phyloP scores from a whole-genome alignment of 2,797 vertebrate species.

The Sciurus vulgaris region DNA sequence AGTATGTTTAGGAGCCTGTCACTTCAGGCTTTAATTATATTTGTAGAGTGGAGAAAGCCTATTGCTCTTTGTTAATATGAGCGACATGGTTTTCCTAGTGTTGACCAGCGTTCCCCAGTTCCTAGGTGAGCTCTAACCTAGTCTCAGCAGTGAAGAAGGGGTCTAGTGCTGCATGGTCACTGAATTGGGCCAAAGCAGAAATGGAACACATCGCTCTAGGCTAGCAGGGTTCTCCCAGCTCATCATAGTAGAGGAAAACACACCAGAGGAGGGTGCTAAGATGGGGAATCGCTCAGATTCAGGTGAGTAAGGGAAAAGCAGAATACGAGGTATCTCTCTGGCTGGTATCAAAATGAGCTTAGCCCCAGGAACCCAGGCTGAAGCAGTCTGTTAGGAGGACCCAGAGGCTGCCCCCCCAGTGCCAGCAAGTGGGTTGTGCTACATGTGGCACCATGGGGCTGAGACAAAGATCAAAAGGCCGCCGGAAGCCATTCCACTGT shows the following conservation, averaged over 20 bases:
- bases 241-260: not conserved
- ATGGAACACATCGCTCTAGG: not conserved
- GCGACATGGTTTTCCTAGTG: not conserved
- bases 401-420: conserved; percentile 45
- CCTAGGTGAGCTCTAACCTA: not conserved
- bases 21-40: not conserved
- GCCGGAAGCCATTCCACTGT: conserved; percentile 73
- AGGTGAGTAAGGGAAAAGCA: not conserved
- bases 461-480: conserved; percentile 80
- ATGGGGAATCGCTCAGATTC: not conserved
- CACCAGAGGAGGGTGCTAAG: not conserved
- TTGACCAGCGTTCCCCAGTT: not conserved
- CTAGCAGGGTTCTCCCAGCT: not conserved
- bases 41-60: not conserved
- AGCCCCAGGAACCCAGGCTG: not conserved
- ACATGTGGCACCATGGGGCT: conserved; percentile 30
- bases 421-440: conserved; percentile 32
- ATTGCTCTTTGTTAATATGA: not conserved
- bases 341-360: not conserved
- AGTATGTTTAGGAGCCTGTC: not conserved
- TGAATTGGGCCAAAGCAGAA: not conserved
- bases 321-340: not conserved
- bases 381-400: not conserved
- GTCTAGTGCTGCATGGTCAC: not conserved
- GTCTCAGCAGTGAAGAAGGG: not conserved